phyloP scores from a whole-genome alignment of 1,140 invertebrate species.

The Phymastichus coffea region DNA sequence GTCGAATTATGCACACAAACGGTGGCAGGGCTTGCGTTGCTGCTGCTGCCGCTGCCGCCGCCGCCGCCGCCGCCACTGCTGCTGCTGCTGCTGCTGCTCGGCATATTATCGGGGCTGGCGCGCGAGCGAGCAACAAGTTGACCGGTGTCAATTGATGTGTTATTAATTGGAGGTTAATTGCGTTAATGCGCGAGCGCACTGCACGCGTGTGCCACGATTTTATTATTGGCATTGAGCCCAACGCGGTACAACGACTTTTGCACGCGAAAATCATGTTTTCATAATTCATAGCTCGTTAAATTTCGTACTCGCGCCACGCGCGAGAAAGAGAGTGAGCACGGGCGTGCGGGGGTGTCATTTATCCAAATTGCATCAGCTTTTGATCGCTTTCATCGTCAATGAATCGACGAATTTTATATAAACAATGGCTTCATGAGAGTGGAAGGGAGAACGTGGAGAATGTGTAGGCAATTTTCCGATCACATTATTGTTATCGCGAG shows the following conservation, averaged over 20 bases:
- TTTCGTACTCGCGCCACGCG: conserved; percentile 40
- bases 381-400: conserved; percentile 23
- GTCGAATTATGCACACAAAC: conserved; percentile 43
- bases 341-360: background rate
- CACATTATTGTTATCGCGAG: conserved; percentile 21
- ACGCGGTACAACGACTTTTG: conserved; percentile 19
- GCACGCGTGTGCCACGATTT: background rate
- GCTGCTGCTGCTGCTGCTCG: too few relatives aligned
- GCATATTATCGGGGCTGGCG: conserved; percentile 49
- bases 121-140: conserved; percentile 49
- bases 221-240: conserved; percentile 22
- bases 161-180: conserved; percentile 58
- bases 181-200: conserved; percentile 47
- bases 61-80: too few relatives aligned
- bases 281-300: conserved; percentile 55
- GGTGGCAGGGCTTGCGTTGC: conserved; percentile 28
- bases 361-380: conserved; percentile 16
- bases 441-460: too few relatives aligned
- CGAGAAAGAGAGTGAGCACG: background rate
- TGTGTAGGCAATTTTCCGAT: conserved; percentile 15
- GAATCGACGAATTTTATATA: conserved; percentile 25
- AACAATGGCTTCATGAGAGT: too few relatives aligned
- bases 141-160: conserved; percentile 56
- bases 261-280: conserved; percentile 45
- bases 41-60: conserved; percentile 29